Conservation (phyloP, 2,113 vertebrate species). For the Callipepla squamata region DNA sequence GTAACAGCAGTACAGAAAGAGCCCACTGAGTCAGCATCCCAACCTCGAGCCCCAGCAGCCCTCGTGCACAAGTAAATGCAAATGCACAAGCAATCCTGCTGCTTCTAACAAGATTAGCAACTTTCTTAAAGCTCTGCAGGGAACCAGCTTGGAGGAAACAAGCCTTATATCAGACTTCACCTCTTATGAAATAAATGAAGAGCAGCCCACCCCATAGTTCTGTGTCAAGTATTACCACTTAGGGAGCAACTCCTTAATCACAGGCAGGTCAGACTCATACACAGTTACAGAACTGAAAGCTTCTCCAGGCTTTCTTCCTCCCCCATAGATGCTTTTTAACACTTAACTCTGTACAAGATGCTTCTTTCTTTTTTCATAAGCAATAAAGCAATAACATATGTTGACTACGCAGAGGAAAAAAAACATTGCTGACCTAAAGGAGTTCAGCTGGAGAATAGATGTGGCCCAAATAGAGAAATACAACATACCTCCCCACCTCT, state of each 20-base stretch:
- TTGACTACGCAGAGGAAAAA: accelerated
- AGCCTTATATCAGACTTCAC: neutral
- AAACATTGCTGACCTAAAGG: neutral
- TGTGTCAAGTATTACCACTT: neutral
- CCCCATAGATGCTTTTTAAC: accelerated
- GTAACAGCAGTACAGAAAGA: neutral
- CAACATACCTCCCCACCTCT: neutral
- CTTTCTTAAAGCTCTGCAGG: slow-evolving; percentile 54
- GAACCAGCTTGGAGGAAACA: neutral
- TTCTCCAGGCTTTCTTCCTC: neutral
- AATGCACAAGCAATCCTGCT: neutral
- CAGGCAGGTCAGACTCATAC: neutral
- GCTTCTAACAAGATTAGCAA: slow-evolving; percentile 49
- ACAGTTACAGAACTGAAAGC: neutral
- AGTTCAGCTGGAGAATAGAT: accelerated
- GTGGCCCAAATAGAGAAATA: accelerated
- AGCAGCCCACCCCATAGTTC: neutral
- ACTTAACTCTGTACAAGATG: accelerated
- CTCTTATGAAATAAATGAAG: neutral
- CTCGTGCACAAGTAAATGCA: neutral
- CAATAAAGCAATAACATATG: accelerated
- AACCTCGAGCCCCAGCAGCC: neutral
- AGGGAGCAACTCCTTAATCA: neutral
- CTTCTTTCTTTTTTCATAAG: accelerated
- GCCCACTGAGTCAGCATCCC: neutral